A percentile compares a stretch with the other conserved stretches of the same genome.
These are phyloP conservation scores for Shinisaurus crocodilurus DNA, from an alignment of 2,113 vertebrate genomes.

Conservation along the genomic window DNA sequence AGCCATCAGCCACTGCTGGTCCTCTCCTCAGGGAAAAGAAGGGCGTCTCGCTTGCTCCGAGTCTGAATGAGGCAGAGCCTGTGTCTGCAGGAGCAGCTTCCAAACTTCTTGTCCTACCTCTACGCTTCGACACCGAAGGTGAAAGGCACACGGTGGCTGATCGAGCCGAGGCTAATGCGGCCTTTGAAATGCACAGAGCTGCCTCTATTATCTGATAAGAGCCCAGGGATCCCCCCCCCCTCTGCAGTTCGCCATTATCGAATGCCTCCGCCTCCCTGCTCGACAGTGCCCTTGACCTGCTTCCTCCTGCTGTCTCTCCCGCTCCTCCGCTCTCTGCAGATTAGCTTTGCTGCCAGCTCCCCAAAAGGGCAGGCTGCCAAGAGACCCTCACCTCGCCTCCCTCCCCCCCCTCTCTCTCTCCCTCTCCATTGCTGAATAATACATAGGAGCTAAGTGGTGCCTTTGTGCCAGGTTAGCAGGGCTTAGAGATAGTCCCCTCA, in stretches of 20 bases:
- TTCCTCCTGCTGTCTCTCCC: neutral
- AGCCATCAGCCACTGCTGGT: no score
- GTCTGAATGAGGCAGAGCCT: neutral
- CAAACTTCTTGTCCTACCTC: neutral
- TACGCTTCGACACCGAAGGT: neutral
- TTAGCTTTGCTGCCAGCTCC: conserved; percentile 46
- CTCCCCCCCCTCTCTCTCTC: conserved; percentile 48
- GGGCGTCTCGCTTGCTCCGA: neutral
- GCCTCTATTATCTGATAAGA: conserved; percentile 43
- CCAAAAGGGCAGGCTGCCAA: conserved; percentile 72
- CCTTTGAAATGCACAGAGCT: conserved; percentile 20
- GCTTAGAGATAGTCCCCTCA: conserved; percentile 80
- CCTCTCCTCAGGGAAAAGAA: neutral
- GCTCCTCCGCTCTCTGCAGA: conserved; percentile 43
- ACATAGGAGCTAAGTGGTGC: conserved; percentile 81
- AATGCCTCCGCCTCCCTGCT: conserved; percentile 6
- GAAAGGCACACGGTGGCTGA: neutral
- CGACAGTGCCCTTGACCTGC: conserved; percentile 68
- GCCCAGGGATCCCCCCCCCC: conserved; percentile 48
- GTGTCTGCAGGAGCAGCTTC: neutral
- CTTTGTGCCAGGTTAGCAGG: conserved; percentile 78
- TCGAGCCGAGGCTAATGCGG: conserved; percentile 16
- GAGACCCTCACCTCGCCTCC: conserved; percentile 43
- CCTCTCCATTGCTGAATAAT: conserved; percentile 84
- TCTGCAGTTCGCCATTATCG: conserved; percentile 45